Conservation (phyloP, 1,140 invertebrate genomes). For the Bombus pascuorum region DNA sequence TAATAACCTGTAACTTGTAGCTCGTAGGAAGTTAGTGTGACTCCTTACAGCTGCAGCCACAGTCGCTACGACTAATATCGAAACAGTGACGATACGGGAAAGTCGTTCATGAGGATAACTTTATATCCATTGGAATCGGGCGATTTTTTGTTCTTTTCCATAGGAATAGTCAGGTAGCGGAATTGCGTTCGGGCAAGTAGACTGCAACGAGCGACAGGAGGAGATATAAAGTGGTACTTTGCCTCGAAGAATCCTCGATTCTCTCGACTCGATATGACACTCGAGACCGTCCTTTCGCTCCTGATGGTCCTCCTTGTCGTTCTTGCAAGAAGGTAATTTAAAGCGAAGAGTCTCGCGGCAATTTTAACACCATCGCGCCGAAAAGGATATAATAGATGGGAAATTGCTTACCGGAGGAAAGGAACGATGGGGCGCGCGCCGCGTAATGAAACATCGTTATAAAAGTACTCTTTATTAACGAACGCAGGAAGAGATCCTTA, state of each 20-base stretch:
- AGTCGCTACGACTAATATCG: not conserved
- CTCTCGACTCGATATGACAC: constrained; percentile 72
- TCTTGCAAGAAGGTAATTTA: constrained; percentile 66
- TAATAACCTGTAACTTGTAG: constrained; percentile 35
- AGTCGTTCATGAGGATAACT: constrained; percentile 29
- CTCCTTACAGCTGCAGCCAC: too few species aligned
- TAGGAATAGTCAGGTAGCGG: constrained; percentile 49
- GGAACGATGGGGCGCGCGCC: not conserved
- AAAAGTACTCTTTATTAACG: constrained; percentile 61
- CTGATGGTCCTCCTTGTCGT: constrained; percentile 64
- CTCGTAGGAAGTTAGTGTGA: too few species aligned
- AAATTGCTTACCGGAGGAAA: constrained; percentile 58
- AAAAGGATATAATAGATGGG: constrained; percentile 66
- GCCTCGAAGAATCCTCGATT: constrained; percentile 70
- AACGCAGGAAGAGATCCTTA: not conserved
- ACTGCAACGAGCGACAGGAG: constrained; percentile 56
- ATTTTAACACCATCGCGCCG: constrained; percentile 66
- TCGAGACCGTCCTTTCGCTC: constrained; percentile 68
- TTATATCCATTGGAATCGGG: constrained; percentile 41
- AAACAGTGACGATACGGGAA: not conserved
- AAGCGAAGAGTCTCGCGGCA: constrained; percentile 64
- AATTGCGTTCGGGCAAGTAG: constrained; percentile 59
- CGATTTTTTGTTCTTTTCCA: constrained; percentile 33
- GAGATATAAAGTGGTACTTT: constrained; percentile 71
- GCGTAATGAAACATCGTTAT: constrained; percentile 63